Conservation (phyloP, 2,113 vertebrate genomes). For the Pangasianodon gigas region DNA sequence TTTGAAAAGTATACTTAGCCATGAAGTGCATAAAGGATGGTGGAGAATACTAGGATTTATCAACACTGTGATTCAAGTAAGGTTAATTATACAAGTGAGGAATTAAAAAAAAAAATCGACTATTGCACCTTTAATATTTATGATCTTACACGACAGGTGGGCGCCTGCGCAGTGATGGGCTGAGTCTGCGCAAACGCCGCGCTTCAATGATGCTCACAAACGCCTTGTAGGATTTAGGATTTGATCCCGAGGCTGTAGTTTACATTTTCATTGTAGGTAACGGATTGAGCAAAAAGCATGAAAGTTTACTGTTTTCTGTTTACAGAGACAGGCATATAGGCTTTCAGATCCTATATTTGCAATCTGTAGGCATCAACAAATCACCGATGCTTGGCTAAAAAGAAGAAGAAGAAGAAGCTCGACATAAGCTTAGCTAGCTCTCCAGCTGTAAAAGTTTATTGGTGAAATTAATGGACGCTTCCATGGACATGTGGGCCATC, state of each 20-base stretch:
- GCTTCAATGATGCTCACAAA: neutral
- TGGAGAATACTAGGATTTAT: neutral
- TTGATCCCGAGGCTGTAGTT: neutral
- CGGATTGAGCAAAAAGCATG: neutral
- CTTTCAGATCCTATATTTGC: neutral
- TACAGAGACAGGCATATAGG: neutral
- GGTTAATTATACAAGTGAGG: neutral
- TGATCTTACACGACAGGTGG: neutral
- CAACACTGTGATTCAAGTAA: too few relatives aligned
- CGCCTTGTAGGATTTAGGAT: neutral
- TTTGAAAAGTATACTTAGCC: neutral
- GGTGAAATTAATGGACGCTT: neutral
- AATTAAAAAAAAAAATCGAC: too few relatives aligned
- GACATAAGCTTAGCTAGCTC: neutral
- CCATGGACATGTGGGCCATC: neutral
- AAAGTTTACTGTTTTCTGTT: neutral
- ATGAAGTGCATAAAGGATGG: neutral
- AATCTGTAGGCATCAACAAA: neutral
- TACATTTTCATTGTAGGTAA: neutral
- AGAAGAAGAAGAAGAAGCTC: neutral
- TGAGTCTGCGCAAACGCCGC: conserved; percentile 8
- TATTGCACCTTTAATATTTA: neutral
- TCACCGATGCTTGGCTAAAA: neutral
- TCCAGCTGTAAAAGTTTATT: neutral
- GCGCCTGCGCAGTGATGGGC: neutral